A percentile compares a stretch with the other conserved stretches of the same genome.
Conservation (phyloP, 2,797 vertebrate species). For the Eulemur rubriventer region DNA sequence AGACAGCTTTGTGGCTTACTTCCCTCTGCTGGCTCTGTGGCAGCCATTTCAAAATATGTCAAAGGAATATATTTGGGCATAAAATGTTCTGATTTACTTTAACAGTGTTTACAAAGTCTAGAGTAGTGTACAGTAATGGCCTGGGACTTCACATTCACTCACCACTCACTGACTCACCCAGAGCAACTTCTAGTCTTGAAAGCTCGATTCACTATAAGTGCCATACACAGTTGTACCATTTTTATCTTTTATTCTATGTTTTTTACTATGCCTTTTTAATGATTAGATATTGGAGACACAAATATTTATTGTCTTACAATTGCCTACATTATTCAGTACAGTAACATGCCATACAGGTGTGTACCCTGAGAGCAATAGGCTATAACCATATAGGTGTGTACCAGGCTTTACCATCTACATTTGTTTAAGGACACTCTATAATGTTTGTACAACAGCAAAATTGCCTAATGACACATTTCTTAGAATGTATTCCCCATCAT, state of each 20-base stretch:
- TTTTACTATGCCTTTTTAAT: neutral
- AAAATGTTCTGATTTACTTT: neutral
- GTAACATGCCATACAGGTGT: neutral
- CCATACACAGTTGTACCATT: neutral
- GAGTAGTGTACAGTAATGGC: neutral
- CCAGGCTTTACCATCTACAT: neutral
- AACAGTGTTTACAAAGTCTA: neutral
- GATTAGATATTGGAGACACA: neutral
- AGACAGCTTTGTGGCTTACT: neutral
- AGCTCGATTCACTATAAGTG: neutral
- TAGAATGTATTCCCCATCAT: neutral
- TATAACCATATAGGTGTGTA: neutral
- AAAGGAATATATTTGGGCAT: neutral
- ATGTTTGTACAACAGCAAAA: neutral
- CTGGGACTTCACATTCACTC: neutral
- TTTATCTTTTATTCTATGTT: neutral
- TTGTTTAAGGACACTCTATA: neutral
- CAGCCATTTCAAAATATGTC: neutral
- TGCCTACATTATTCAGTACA: neutral
- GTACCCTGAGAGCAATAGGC: too few relatives aligned
- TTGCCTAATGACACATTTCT: neutral
- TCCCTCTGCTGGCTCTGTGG: neutral
- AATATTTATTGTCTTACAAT: neutral
- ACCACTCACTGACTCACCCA: neutral
- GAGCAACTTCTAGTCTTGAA: neutral